Conservation (phyloP, 2,797 vertebrate species). For the Malurus splendens region DNA sequence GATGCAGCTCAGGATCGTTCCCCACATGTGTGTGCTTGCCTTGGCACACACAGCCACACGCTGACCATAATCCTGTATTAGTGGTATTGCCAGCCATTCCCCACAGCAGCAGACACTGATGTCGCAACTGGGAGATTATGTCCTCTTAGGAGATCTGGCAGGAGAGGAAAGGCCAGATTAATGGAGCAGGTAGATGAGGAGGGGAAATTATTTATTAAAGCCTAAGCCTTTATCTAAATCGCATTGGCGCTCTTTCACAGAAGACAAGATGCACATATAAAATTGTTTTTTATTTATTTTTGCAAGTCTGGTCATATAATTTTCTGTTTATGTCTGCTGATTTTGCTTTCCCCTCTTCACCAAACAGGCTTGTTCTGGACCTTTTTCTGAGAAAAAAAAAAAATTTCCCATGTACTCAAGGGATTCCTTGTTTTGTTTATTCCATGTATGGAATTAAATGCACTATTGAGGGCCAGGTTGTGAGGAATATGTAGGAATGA, state of each 20-base stretch:
- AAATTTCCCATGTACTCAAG: neutral
- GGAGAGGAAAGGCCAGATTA: neutral
- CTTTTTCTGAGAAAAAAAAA: neutral
- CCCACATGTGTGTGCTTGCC: neutral
- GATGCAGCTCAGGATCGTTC: neutral
- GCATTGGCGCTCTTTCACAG: neutral
- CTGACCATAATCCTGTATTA: constrained; percentile 40
- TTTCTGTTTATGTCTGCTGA: neutral
- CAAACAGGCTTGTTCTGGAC: neutral
- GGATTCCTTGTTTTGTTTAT: neutral
- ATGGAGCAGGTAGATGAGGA: neutral
- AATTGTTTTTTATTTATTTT: neutral
- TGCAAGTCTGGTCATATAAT: neutral
- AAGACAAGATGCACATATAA: neutral
- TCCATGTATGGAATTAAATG: neutral
- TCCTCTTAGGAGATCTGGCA: constrained; percentile 12
- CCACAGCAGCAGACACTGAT: constrained; percentile 20
- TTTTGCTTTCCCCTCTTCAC: neutral
- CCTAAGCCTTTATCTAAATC: neutral
- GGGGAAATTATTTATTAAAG: neutral
- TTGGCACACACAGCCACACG: neutral
- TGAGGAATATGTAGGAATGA: neutral
- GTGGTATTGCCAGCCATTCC: neutral
- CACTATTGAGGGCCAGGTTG: neutral
- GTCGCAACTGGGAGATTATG: constrained; percentile 25